phyloP scores from a whole-genome alignment of 23 tunicate genomes.

The Oikopleura dioica region DNA sequence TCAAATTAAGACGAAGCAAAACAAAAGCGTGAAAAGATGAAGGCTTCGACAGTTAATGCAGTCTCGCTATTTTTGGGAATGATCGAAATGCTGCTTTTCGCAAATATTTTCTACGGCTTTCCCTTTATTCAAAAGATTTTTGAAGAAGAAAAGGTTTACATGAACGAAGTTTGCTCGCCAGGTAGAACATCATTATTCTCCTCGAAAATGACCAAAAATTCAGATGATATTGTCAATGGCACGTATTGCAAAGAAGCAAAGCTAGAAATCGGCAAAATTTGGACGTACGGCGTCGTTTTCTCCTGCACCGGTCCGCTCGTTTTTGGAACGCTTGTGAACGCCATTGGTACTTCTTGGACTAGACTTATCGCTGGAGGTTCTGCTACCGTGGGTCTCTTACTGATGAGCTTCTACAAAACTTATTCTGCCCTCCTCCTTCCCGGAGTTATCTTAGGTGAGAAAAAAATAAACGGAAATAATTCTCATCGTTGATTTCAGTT shows the following conservation, averaged over 20 bases:
- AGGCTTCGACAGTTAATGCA: too few relatives aligned
- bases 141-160: neutral
- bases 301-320: neutral
- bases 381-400: neutral
- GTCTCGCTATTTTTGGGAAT: too few relatives aligned
- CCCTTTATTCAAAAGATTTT: neutral
- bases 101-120: neutral
- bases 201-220: conserved; percentile 3
- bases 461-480: neutral
- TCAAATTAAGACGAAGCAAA: too few relatives aligned
- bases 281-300: neutral
- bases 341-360: neutral
- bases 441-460: neutral
- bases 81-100: conserved; percentile 1
- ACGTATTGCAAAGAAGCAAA: conserved; percentile 13
- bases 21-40: too few relatives aligned
- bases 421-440: neutral
- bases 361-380: neutral
- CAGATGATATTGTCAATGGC: neutral
- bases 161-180: neutral
- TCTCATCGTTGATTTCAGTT: neutral
- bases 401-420: neutral
- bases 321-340: neutral
- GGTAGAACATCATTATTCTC: too few relatives aligned
- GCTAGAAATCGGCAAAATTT: neutral